Percentiles rank a stretch among this genome's conserved stretches.
Conservation (phyloP, 2,113 vertebrate species). For the Bos indicus region DNA sequence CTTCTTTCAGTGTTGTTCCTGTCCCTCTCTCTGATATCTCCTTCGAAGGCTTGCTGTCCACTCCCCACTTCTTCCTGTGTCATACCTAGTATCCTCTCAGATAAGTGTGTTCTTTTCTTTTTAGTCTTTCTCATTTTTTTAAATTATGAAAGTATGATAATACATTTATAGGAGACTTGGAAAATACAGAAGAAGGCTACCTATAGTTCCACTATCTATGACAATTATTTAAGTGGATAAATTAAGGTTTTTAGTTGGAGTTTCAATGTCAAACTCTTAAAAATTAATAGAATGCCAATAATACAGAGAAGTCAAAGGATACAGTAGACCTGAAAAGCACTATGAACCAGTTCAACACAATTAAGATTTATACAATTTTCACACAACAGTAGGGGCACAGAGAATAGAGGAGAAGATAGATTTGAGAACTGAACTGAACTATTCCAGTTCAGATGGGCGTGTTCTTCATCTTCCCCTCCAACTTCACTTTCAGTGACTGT, state of each 20-base stretch:
- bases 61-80: neutral
- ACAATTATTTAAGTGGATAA: neutral
- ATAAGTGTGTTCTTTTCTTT: neutral
- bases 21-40: neutral
- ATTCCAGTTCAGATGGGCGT: neutral
- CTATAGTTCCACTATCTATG: neutral
- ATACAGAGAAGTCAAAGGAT: neutral
- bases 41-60: neutral
- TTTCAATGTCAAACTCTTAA: neutral
- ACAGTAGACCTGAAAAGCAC: neutral
- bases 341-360: neutral
- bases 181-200: neutral
- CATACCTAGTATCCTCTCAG: neutral
- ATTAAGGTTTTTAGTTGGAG: neutral
- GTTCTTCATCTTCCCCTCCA: neutral
- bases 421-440: neutral
- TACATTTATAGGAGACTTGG: neutral
- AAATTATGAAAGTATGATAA: neutral
- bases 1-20: neutral
- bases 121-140: neutral
- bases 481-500: neutral
- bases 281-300: neutral
- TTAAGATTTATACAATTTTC: neutral
- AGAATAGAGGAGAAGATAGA: neutral
- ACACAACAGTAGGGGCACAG: neutral